Percentiles rank a stretch among this genome's conserved stretches.
Conservation (phyloP, 2,888 invertebrate genomes). For the Stenolophus ochropezus region DNA sequence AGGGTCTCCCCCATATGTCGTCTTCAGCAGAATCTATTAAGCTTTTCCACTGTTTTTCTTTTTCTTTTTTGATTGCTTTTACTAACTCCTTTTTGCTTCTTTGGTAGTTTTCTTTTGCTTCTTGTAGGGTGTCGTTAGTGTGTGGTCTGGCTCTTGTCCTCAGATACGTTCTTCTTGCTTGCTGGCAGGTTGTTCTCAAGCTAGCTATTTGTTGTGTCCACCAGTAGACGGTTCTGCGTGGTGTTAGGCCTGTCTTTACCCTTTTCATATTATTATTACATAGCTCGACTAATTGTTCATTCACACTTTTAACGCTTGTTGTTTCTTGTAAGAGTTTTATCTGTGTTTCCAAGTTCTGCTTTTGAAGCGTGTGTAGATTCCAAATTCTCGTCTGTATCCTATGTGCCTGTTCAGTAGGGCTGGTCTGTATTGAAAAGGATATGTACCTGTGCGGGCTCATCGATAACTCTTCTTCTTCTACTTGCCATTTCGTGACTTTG, state of each 20-base stretch:
- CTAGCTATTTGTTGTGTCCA: not conserved
- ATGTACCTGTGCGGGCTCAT: constrained; percentile 12
- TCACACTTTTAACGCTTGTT: not conserved
- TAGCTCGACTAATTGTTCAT: not conserved
- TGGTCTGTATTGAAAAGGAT: not conserved
- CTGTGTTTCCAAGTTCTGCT: not conserved
- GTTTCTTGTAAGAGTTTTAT: not conserved
- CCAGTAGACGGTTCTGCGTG: constrained; percentile 7
- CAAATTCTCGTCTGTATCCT: not conserved
- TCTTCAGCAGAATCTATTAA: not conserved
- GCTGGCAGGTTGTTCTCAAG: not conserved
- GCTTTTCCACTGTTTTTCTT: not conserved
- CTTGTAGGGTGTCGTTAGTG: not conserved
- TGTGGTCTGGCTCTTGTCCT: not conserved
- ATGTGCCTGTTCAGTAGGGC: not conserved
- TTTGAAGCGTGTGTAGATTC: not conserved
- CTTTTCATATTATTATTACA: not conserved
- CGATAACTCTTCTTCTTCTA: not conserved
- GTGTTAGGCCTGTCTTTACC: not conserved
- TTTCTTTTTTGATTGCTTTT: not conserved
- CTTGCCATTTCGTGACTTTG: not conserved
- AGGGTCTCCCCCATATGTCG: constrained; percentile 7
- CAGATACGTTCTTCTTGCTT: not conserved
- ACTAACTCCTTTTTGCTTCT: not conserved
- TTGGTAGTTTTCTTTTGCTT: not conserved